These are phyloP conservation scores for Rhynchonycteris naso DNA, from an alignment of 2,797 vertebrate genomes.

Conservation along the genomic window DNA sequence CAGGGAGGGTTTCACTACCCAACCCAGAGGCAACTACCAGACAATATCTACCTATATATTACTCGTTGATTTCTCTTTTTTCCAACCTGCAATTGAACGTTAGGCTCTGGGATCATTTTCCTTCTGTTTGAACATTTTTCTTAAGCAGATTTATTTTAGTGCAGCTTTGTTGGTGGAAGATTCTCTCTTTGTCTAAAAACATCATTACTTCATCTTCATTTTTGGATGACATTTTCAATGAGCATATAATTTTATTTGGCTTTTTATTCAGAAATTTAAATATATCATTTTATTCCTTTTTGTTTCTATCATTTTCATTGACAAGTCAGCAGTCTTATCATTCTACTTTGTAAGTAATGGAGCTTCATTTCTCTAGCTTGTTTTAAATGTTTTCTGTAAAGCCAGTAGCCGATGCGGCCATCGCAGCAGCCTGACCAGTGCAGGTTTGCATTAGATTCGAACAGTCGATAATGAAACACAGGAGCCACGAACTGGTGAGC, in stretches of 20 bases:
- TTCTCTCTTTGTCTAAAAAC: neutral
- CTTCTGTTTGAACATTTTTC: neutral
- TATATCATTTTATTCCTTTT: neutral
- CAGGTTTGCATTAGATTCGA: too few relatives aligned
- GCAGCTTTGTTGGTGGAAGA: neutral
- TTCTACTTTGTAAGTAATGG: neutral
- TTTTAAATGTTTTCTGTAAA: neutral
- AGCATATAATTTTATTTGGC: neutral
- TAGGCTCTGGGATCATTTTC: neutral
- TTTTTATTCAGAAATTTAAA: neutral
- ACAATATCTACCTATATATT: neutral
- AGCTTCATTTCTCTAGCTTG: neutral
- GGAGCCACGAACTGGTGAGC: too few relatives aligned
- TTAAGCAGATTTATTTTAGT: neutral
- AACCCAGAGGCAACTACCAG: too few relatives aligned
- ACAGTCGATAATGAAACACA: too few relatives aligned
- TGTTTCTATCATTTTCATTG: neutral
- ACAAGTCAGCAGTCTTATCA: neutral
- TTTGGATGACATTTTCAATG: conserved; percentile 12
- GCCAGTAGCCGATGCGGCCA: too few relatives aligned
- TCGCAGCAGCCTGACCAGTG: too few relatives aligned
- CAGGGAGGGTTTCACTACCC: too few relatives aligned
- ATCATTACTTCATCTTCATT: neutral
- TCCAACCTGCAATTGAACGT: neutral
- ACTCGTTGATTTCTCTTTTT: neutral